Conservation (phyloP, 2,113 vertebrate species). For the Meriones unguiculatus region DNA sequence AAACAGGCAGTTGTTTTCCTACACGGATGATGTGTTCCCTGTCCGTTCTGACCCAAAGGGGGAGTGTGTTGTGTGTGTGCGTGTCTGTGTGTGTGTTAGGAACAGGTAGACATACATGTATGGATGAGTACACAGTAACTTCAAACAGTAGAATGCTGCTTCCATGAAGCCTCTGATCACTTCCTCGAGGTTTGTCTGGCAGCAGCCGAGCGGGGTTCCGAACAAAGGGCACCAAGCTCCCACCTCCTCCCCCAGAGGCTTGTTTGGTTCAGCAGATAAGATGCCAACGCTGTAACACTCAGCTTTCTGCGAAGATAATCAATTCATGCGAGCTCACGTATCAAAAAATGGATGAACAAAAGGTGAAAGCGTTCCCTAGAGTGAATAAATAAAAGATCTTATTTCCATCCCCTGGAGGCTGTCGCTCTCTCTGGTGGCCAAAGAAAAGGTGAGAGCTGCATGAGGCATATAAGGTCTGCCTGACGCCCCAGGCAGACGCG, state of each 20-base stretch:
- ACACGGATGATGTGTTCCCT: background rate
- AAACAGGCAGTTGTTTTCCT: accelerated
- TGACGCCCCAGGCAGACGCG: background rate
- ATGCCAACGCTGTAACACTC: background rate
- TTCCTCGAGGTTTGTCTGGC: background rate
- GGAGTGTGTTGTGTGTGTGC: background rate
- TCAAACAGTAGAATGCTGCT: background rate
- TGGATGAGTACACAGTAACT: background rate
- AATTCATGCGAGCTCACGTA: background rate
- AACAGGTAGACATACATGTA: background rate
- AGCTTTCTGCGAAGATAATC: background rate
- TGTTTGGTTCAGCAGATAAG: background rate
- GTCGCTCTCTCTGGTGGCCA: background rate
- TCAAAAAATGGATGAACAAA: background rate
- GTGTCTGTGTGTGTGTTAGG: too few relatives aligned
- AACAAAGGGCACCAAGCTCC: accelerated
- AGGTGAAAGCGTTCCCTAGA: background rate
- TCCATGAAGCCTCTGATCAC: accelerated
- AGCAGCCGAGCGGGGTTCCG: too few relatives aligned
- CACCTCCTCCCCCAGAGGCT: background rate
- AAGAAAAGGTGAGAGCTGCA: background rate
- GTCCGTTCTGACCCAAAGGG: background rate
- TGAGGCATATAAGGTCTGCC: accelerated
- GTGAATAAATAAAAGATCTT: background rate
- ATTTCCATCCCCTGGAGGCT: background rate